Base-by-base conservation (phyloP, 2,888 invertebrate species). In the Drosophila stalkeri region DNA sequence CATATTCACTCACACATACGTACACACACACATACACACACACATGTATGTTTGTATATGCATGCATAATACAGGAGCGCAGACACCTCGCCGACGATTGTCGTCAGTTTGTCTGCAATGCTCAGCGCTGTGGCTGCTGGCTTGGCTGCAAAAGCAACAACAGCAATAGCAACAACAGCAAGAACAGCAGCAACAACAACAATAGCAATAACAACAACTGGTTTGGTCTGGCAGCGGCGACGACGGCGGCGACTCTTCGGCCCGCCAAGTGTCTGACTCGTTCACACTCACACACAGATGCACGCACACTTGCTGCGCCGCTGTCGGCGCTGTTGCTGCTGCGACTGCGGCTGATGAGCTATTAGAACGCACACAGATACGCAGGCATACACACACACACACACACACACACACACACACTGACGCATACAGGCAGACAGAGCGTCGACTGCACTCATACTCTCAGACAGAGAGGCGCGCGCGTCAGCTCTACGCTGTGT, bases 71-170 rank as follows among this genome's bases (percentile, higher is more conserved):
- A 81, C 75, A 86, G 64, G 70, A 81, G 78, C 72, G 83, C 90
- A 86, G 90, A 85, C 90, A 85, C 90, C 85, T 85, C 81, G 89
- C 88, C 88, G 88, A 89, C 86, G 80, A 88, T 88, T 85, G 85
- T 89, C 84, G 84, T 87, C 84, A 89, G 84, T 87, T 89, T 84
- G 84, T 84, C 84, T 84, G 87, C 84, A 89, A 51, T 81, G 84
- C 89, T 89, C 89, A 75, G 89, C 84, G 71, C 65, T 66, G 65
- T 61, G 60, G 62, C 64, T 65, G 76, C 57, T 67, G 57, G 57
- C 75, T 66, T 44, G 59, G 59, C 65, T 69, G 71, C 65, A 76
- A 76, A 60, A 73, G 39, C 62, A 75, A 65, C 39, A 73, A 54
- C 44, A 72, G 14, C 41, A 71, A 52, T 3, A 62, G 5, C 49